Base-by-base conservation (phyloP, 1,140 invertebrate genomes). In the Pseudobourletiella spinata region DNA sequence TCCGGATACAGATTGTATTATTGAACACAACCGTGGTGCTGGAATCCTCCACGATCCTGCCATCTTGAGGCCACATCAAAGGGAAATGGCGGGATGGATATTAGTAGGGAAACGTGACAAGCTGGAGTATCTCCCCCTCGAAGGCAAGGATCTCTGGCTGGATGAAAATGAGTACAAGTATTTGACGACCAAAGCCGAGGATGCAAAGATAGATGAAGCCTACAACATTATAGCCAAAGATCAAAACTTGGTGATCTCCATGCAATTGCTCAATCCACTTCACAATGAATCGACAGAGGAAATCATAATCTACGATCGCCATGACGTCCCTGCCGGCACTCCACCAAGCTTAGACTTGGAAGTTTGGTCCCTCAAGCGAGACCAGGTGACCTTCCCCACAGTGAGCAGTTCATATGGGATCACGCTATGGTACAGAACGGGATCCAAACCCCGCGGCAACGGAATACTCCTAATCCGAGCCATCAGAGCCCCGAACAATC, bases 1-100 rank as follows among this genome's bases (percentile, higher is more conserved):
- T 11, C 8, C n/a, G 8, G 8, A 39, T 39, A 1, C 24, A 66
- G 73, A 84, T 42, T 85, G 85, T 6, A 75, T 79, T 15, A 86
- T 95, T 50, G 86, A 89, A 73, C 85, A 89, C 57, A 99, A 98
- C 74, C 80, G 82, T 50, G 80, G 87, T 48, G 87, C 89, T 51
- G 96, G 95, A 0, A 87, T 99, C 66, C 83, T 86, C 60, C 95
- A 98, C 72, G 88, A 98, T 79, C 91, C 95, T 2, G 86, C 86
- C 14, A 79, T 98, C 44, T 22, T 51, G 16, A 84, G 86, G 8
- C 71, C 85, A 2, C 85, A 94, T 72, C 91, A 95, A 74, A 80
- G 89, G 75, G 93, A 97, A 79, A 81, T 97, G 52, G 85, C 90
- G 8, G 90, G 91, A 1, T 96, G 94, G 94, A 89, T 94, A 68